These are phyloP conservation scores for Corynorhinus townsendii DNA, from an alignment of 2,113 vertebrate species.

Conservation along the genomic window DNA sequence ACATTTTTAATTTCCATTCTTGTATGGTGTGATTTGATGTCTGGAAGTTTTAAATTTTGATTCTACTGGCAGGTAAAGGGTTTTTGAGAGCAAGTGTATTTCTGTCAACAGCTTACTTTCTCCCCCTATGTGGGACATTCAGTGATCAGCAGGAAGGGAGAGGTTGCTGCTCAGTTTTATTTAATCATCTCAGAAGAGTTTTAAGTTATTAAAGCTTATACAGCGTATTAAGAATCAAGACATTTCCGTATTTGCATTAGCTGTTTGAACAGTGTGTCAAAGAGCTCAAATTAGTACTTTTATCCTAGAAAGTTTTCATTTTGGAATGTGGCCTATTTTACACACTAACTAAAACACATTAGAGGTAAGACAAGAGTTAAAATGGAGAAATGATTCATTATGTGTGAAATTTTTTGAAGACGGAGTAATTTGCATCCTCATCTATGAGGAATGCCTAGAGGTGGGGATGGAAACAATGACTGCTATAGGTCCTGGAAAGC, in stretches of 20 bases:
- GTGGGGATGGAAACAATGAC: neutral
- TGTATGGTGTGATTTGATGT: neutral
- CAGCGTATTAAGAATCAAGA: neutral
- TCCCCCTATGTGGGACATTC: neutral
- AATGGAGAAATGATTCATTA: neutral
- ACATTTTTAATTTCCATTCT: neutral
- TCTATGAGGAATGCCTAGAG: neutral
- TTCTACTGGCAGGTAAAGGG: neutral
- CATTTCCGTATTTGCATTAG: neutral
- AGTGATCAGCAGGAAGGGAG: constrained; percentile 11
- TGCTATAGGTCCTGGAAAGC: neutral
- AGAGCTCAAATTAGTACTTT: constrained; percentile 4
- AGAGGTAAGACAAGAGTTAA: neutral
- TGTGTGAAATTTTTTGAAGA: constrained; percentile 29
- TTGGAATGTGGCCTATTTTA: constrained; percentile 25
- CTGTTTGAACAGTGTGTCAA: neutral
- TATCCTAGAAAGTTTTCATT: constrained; percentile 10
- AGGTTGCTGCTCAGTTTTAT: neutral
- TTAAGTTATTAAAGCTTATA: neutral
- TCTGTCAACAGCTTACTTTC: neutral
- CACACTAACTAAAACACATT: neutral
- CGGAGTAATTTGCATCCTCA: neutral
- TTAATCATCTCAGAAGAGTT: neutral
- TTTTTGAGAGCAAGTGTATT: constrained; percentile 22
- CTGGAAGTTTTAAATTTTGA: constrained; percentile 19